phyloP scores from a whole-genome alignment of 2,113 vertebrate genomes.

The Perca flavescens region DNA sequence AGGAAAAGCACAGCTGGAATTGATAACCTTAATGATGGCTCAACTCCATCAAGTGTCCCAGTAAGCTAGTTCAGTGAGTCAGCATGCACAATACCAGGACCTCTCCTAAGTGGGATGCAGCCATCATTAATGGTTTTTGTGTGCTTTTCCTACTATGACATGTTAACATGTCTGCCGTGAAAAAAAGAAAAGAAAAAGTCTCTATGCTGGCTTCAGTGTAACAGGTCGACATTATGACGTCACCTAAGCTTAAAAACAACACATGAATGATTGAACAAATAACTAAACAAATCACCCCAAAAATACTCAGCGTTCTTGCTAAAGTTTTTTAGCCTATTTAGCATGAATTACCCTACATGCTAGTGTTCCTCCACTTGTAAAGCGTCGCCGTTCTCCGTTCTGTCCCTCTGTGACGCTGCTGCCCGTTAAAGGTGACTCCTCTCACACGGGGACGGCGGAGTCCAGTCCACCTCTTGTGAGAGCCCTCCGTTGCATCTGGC shows the following conservation, averaged over 20 bases:
- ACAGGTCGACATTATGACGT: not conserved
- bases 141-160: no score
- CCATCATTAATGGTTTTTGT: no score
- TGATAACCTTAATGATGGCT: no score
- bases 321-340: not conserved
- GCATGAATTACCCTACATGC: not conserved
- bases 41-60: no score
- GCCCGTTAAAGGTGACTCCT: slow-evolving; percentile 75
- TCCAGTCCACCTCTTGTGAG: slow-evolving; percentile 93
- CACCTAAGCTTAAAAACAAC: not conserved
- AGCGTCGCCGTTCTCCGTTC: not conserved
- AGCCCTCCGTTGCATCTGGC: slow-evolving; percentile 86
- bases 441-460: slow-evolving; percentile 60
- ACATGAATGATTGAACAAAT: not conserved
- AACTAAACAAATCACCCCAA: not conserved
- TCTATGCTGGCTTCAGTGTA: no score
- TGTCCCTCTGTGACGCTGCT: not conserved
- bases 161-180: no score
- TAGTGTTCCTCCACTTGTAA: not conserved
- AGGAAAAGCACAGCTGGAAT: no score
- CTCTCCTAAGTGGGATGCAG: no score
- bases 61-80: no score
- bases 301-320: not conserved
- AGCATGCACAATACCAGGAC: no score
- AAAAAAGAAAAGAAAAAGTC: no score